Evolutionary conservation across 2,888 invertebrate genomes (phyloP), one percentile per base, ranked within the genome.

Genomic region (Sarcophaga subvicina): DNA sequence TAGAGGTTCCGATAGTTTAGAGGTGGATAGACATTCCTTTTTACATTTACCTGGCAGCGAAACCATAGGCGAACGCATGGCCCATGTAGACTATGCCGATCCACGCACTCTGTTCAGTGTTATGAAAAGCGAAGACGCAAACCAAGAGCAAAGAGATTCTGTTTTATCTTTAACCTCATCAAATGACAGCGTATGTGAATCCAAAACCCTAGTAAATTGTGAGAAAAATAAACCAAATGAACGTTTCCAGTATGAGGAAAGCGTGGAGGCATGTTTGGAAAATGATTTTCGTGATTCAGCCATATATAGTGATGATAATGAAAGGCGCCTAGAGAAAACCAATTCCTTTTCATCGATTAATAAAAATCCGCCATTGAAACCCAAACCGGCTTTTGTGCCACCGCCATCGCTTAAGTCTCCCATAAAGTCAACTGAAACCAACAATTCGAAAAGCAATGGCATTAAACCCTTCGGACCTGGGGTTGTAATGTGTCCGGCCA

Each of bases 11-110:
- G 93, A 93, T 85, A 92, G 92, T 3, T 91, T 91, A 3, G 93
- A 93, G 75, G 92, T 93, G 91, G 93, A 92, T 81, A 91, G 93
- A 0, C 92, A 93, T 83, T 92, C 92, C 83, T 91, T 93, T 25
- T 94, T 95, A 85, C 96, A 96, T 90, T 96, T 96, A 91, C 97
- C 96, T 93, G 97, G 97, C 14, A 97, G 97, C 89, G 96, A 97
- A 88, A 95, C 96, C 85, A 95, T 98, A 89, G 98, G 98, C 0
- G 98, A 98, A 63, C 95, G 98, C 88, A 97, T 98, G 91, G 98
- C 98, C 1, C 96, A 97, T 89, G 96, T 97, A 0, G 98, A 98
- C 91, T 98, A 98, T 90, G 97, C 96, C 0, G 97, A 98, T 92
- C 97, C 98, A 0, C 95, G 96, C 73, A 95, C 96, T 22, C 94